Evolutionary conservation across 2,888 invertebrate genomes (phyloP).

Genomic region (Frankliniella intonsa): DNA sequence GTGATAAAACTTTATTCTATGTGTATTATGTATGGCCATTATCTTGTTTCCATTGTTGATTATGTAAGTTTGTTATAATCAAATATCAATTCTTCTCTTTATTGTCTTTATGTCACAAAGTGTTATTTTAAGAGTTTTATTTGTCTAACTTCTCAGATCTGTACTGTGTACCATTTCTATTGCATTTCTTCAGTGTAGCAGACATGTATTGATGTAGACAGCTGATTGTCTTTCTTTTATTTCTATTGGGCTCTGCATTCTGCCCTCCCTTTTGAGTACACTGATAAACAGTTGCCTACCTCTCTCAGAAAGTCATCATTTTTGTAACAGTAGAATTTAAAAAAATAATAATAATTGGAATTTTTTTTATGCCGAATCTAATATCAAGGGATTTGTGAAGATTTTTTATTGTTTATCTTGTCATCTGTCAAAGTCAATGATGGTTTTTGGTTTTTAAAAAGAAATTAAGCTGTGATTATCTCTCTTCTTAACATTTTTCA

Average conservation of each 20-base stretch:
- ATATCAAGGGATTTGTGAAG: not conserved
- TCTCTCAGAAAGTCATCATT: not conserved
- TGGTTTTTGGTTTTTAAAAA: not conserved
- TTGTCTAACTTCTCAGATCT: too few relatives aligned
- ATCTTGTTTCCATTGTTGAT: not conserved
- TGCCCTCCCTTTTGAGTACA: not conserved
- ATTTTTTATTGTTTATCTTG: not conserved
- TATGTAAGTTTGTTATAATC: not conserved
- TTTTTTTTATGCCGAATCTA: too few relatives aligned
- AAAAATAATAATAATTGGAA: not conserved
- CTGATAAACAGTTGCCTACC: not conserved
- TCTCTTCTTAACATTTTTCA: too few relatives aligned
- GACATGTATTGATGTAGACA: not conserved
- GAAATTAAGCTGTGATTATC: not conserved
- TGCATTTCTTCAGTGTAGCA: too few relatives aligned
- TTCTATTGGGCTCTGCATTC: not conserved
- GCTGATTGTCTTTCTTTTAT: not conserved
- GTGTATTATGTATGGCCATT: not conserved
- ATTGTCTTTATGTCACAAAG: too few relatives aligned
- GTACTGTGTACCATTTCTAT: too few relatives aligned
- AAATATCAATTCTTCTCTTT: not conserved
- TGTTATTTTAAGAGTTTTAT: too few relatives aligned
- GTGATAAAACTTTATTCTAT: constrained; percentile 13
- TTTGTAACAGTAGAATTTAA: not conserved
- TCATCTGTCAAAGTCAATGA: not conserved